phyloP scores from a whole-genome alignment of 2,797 vertebrate species.

The Geotrypetes seraphini region DNA sequence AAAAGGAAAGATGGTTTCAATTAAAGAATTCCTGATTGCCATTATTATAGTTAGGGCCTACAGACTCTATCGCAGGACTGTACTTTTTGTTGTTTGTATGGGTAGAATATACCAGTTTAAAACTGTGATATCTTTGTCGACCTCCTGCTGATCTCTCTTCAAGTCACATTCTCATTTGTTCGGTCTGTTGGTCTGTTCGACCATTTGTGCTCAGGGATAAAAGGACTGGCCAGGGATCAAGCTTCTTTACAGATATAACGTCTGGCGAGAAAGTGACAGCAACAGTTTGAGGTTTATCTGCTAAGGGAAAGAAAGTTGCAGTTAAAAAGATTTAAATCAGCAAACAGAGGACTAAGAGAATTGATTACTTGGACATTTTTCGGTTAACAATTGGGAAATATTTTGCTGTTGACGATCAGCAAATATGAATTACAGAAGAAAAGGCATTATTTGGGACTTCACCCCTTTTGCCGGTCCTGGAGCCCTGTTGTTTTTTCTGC shows the following conservation, averaged over 20 bases:
- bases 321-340: too few relatives aligned
- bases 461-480: too few relatives aligned
- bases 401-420: too few relatives aligned
- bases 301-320: background rate
- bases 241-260: slow-evolving; percentile 9
- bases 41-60: too few relatives aligned
- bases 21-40: too few relatives aligned
- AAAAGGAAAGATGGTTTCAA: too few relatives aligned
- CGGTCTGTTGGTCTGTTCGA: background rate
- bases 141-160: slow-evolving; percentile 1
- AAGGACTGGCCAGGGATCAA: background rate
- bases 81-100: too few relatives aligned
- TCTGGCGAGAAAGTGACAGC: background rate
- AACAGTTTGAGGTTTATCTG: background rate
- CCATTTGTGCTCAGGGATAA: background rate
- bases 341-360: too few relatives aligned
- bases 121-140: background rate
- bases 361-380: background rate
- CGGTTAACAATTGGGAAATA: background rate
- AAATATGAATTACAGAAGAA: too few relatives aligned
- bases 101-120: too few relatives aligned
- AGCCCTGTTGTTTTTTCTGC: background rate
- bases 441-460: too few relatives aligned
- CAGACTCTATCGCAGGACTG: too few relatives aligned
- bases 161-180: slow-evolving; percentile 4